A percentile compares a stretch with the other conserved stretches of the same genome.
phyloP scores from a whole-genome alignment of 2,797 vertebrate genomes.

The Micromesistius poutassou region DNA sequence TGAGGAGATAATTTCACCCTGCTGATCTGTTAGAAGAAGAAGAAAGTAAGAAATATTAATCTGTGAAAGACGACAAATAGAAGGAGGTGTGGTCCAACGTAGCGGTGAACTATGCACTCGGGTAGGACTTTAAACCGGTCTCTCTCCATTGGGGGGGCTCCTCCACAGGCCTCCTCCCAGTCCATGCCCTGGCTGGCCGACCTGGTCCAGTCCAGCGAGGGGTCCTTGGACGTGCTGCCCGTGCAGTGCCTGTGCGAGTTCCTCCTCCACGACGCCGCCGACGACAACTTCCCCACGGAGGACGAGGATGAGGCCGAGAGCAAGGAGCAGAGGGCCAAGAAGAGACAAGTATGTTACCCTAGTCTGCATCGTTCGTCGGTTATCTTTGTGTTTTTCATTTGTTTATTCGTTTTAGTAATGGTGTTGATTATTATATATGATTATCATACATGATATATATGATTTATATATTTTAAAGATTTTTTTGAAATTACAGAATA shows the following conservation, averaged over 20 bases:
- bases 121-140: neutral
- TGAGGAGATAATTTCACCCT: neutral
- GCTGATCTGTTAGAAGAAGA: neutral
- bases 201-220: constrained; percentile 95
- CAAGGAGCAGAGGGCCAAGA: constrained; percentile 92
- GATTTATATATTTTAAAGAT: neutral
- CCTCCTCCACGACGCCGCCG: constrained; percentile 92
- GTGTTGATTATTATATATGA: too few relatives aligned
- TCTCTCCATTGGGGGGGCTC: neutral
- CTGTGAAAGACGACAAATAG: neutral
- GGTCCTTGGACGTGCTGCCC: constrained; percentile 93
- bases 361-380: neutral
- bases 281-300: constrained; percentile 78
- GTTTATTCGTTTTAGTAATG: neutral
- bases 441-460: too few relatives aligned
- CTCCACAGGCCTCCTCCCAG: constrained; percentile 90
- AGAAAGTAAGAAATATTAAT: neutral
- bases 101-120: neutral
- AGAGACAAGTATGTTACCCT: constrained; percentile 77
- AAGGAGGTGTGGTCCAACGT: neutral
- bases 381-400: neutral
- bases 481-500: neutral
- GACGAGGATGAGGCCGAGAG: constrained; percentile 94
- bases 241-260: constrained; percentile 98
- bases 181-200: constrained; percentile 99